phyloP scores from a whole-genome alignment of 2,113 vertebrate species.

The Eptesicus fuscus region DNA sequence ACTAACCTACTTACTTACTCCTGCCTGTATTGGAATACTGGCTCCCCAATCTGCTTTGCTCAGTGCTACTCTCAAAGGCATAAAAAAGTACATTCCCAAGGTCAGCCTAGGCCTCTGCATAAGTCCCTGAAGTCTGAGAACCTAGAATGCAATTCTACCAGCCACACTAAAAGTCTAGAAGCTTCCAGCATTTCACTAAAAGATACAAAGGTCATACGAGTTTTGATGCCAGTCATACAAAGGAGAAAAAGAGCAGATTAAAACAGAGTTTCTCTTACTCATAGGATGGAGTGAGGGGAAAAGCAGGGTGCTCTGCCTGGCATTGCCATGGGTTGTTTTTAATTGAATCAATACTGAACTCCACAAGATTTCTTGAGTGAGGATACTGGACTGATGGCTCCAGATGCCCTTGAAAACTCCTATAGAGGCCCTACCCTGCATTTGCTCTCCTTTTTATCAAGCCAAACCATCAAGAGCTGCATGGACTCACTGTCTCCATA shows the following conservation, averaged over 20 bases:
- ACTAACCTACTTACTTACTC: not conserved
- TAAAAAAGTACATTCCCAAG: not conserved
- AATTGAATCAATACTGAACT: not conserved
- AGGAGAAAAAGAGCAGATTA: not conserved
- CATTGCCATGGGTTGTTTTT: not conserved
- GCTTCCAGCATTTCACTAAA: not conserved
- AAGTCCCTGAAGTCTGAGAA: constrained; percentile 10
- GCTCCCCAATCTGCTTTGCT: not conserved
- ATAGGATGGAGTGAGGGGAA: not conserved
- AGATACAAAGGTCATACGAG: not conserved
- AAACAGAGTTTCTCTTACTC: not conserved
- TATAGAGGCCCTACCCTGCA: not conserved
- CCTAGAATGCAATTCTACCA: not conserved
- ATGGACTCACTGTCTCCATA: not conserved
- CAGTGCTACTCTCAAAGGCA: constrained; percentile 3
- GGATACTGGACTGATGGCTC: not conserved
- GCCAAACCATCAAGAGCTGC: not conserved
- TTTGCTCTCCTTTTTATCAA: not conserved
- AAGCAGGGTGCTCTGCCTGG: not conserved
- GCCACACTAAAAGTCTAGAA: not conserved
- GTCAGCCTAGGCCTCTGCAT: not conserved
- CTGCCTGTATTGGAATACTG: not conserved
- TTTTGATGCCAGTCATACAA: not conserved
- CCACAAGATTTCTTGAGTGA: not conserved
- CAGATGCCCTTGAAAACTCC: not conserved